Evolutionary conservation across 1,140 invertebrate species (phyloP).

Genomic region (Drosophila sucinea): DNA sequence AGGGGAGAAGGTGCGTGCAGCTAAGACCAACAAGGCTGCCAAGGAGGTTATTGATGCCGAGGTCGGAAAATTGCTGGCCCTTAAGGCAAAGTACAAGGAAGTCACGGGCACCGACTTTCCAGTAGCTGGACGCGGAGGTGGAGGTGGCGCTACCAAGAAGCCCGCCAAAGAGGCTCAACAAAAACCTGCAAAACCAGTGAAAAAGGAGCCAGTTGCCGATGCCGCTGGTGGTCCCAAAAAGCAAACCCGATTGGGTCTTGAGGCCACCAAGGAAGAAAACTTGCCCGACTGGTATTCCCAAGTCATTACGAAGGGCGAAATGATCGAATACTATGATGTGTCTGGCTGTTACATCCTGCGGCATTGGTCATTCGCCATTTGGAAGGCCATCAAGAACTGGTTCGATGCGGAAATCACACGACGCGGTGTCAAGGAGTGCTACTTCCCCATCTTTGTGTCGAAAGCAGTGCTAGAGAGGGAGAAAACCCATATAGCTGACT

Average conservation of each 20-base stretch:
- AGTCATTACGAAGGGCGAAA: constrained; percentile 98
- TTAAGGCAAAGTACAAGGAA: constrained; percentile 92
- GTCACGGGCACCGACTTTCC: constrained; percentile 88
- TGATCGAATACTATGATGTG: constrained; percentile 99
- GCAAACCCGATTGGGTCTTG: constrained; percentile 95
- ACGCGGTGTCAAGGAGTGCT: constrained; percentile 97
- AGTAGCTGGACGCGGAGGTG: constrained; percentile 82
- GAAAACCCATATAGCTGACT: constrained; percentile 98
- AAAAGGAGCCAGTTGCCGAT: constrained; percentile 63
- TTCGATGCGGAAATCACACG: constrained; percentile 96
- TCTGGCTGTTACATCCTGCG: constrained; percentile 99
- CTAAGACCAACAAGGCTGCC: constrained; percentile 84
- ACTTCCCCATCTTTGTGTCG: constrained; percentile 99
- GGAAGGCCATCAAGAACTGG: constrained; percentile 96
- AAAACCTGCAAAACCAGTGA: constrained; percentile 55
- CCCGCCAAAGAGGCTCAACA: constrained; percentile 49
- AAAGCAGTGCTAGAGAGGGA: constrained; percentile 95
- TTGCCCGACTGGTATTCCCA: constrained; percentile 99
- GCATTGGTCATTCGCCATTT: constrained; percentile 98
- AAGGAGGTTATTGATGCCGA: constrained; percentile 87
- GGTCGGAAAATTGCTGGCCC: constrained; percentile 88
- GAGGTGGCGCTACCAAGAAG: constrained; percentile 72
- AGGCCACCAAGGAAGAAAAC: constrained; percentile 96
- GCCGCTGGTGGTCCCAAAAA: constrained; percentile 88
- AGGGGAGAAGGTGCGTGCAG: constrained; percentile 86